A percentile compares a stretch with the other conserved stretches of the same genome.
Conservation (phyloP, 2,888 invertebrate species). For the Apodemia duryi region DNA sequence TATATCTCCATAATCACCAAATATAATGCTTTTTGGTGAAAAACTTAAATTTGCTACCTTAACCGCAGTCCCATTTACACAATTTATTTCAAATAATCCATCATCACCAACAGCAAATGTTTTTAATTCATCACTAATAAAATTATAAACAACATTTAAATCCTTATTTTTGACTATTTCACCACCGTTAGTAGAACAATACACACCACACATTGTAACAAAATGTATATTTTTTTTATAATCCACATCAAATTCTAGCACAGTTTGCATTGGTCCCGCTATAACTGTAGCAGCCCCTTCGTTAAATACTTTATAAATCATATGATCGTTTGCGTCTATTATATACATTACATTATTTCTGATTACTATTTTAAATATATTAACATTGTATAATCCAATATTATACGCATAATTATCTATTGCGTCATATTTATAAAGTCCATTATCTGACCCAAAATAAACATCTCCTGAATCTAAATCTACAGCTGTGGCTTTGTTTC, state of each 20-base stretch:
- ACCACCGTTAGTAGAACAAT: slow-evolving; percentile 46
- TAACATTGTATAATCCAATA: slow-evolving; percentile 61
- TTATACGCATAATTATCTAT: slow-evolving; percentile 47
- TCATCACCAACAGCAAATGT: slow-evolving; percentile 52
- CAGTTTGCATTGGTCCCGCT: slow-evolving; percentile 49
- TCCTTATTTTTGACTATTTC: slow-evolving; percentile 56
- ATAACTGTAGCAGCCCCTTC: slow-evolving; percentile 43
- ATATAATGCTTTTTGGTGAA: slow-evolving; percentile 52
- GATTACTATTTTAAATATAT: slow-evolving; percentile 59
- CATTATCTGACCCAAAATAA: slow-evolving; percentile 65
- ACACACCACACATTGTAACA: slow-evolving; percentile 63
- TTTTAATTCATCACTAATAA: slow-evolving; percentile 48
- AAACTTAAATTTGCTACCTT: slow-evolving; percentile 51
- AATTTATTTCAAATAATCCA: slow-evolving; percentile 55
- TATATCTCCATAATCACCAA: slow-evolving; percentile 67
- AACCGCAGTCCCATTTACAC: slow-evolving; percentile 56
- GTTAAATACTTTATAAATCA: slow-evolving; percentile 57
- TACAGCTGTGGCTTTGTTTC: slow-evolving; percentile 62
- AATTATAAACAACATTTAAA: slow-evolving; percentile 49
- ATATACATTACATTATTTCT: slow-evolving; percentile 62
- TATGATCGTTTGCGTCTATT: slow-evolving; percentile 62
- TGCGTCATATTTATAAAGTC: slow-evolving; percentile 60
- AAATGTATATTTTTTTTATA: slow-evolving; percentile 54
- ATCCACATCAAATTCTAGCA: slow-evolving; percentile 63
- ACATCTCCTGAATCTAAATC: slow-evolving; percentile 58